Conservation (phyloP, 2,888 invertebrate species). For the Athalia rosae region DNA sequence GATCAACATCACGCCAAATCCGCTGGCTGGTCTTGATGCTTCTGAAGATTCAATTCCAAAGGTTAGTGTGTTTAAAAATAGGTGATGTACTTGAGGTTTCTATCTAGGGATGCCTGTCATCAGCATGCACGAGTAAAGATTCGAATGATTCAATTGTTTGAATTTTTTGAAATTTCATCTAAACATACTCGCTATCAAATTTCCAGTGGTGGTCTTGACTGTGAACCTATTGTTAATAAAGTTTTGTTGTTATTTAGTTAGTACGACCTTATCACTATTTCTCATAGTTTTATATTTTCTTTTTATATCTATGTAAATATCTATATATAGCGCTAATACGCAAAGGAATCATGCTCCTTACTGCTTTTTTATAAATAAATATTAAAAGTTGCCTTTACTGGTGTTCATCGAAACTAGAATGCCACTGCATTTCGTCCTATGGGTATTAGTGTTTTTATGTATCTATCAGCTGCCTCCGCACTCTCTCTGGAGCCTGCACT, state of each 20-base stretch:
- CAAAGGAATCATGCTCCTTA: too few relatives aligned
- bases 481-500: slow-evolving; percentile 56
- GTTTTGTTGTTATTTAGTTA: not conserved
- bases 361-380: too few relatives aligned
- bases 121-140: slow-evolving; percentile 14
- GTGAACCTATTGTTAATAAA: not conserved
- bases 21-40: slow-evolving; percentile 80
- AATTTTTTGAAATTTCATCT: not conserved
- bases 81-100: slow-evolving; percentile 12
- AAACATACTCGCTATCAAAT: not conserved
- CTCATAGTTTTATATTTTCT: slow-evolving; percentile 32
- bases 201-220: slow-evolving; percentile 1
- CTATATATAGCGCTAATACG: slow-evolving; percentile 35
- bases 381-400: too few relatives aligned
- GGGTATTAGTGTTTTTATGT: slow-evolving; percentile 32
- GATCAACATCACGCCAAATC: slow-evolving; percentile 86
- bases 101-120: slow-evolving; percentile 3
- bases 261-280: slow-evolving; percentile 12
- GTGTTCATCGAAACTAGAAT: not conserved
- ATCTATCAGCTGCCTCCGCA: slow-evolving; percentile 47
- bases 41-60: slow-evolving; percentile 78
- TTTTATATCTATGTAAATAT: slow-evolving; percentile 24
- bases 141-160: too few relatives aligned
- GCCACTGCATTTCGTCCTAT: slow-evolving; percentile 12
- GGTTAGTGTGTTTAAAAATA: slow-evolving; percentile 60